Conservation (phyloP, 2,797 vertebrate species). For the Mus spretus region DNA sequence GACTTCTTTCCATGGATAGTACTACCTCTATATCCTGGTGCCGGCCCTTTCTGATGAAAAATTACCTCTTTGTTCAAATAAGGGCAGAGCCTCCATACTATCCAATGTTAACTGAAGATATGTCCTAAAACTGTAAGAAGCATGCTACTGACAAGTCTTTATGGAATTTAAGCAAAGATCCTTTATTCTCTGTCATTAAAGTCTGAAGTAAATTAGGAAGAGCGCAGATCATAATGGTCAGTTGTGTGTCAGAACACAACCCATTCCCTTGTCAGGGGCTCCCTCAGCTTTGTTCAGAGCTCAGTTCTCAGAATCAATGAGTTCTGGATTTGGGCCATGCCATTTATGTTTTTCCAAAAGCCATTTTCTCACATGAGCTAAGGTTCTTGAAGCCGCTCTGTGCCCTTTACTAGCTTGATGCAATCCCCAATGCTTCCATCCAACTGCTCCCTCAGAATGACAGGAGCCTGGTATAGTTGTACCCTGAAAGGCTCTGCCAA, state of each 20-base stretch:
- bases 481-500: not conserved
- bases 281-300: slow-evolving; percentile 26
- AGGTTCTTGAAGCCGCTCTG: not conserved
- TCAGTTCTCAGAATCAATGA: slow-evolving; percentile 39
- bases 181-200: slow-evolving; percentile 49
- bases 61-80: slow-evolving; percentile 29
- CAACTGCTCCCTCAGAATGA: slow-evolving; percentile 14
- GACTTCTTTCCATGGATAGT: not conserved
- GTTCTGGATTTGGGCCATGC: slow-evolving; percentile 40
- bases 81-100: not conserved
- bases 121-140: not conserved
- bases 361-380: slow-evolving; percentile 16
- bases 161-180: slow-evolving; percentile 39
- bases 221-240: slow-evolving; percentile 21
- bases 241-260: slow-evolving; percentile 7
- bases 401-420: not conserved
- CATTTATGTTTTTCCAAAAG: slow-evolving; percentile 52
- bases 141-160: not conserved
- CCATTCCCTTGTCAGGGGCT: slow-evolving; percentile 5
- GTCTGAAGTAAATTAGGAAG: not conserved
- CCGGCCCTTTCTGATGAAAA: not conserved
- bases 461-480: not conserved
- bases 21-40: not conserved
- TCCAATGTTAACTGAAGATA: not conserved
- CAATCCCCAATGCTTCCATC: not conserved